A percentile compares a stretch with the other conserved stretches of the same genome.
phyloP scores from a whole-genome alignment of 1,140 invertebrate genomes.

The Microplitis demolitor region DNA sequence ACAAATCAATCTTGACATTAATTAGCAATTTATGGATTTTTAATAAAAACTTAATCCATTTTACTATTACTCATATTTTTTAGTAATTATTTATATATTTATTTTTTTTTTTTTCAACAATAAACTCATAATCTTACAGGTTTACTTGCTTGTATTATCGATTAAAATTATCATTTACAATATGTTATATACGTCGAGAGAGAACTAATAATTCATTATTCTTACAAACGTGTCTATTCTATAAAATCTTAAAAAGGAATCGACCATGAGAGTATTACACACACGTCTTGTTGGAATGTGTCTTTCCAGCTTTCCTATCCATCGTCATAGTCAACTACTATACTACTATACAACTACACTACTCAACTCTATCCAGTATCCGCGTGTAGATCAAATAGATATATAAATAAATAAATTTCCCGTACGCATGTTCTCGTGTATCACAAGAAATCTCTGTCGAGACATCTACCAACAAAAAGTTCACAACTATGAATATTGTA shows the following conservation, averaged over 20 bases:
- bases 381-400: conserved; percentile 16
- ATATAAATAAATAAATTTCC: conserved; percentile 22
- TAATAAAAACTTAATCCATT: too few species aligned
- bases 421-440: conserved; percentile 16
- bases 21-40: too few species aligned
- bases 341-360: too few species aligned
- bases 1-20: too few species aligned
- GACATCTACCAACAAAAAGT: neutral
- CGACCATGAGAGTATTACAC: conserved; percentile 28
- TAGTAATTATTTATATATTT: too few species aligned
- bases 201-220: conserved; percentile 7
- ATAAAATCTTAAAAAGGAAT: conserved; percentile 32
- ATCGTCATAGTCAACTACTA: conserved; percentile 1
- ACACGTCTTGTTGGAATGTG: conserved; percentile 19
- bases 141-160: neutral
- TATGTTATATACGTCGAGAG: neutral
- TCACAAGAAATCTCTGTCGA: conserved; percentile 10
- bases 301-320: conserved; percentile 5
- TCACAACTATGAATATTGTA: neutral
- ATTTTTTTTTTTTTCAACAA: too few species aligned
- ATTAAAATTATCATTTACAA: neutral
- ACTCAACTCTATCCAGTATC: neutral
- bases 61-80: too few species aligned
- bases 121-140: too few species aligned
- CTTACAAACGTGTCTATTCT: conserved; percentile 15